Conservation (phyloP, 1,140 invertebrate species). For the Aphis gossypii region DNA sequence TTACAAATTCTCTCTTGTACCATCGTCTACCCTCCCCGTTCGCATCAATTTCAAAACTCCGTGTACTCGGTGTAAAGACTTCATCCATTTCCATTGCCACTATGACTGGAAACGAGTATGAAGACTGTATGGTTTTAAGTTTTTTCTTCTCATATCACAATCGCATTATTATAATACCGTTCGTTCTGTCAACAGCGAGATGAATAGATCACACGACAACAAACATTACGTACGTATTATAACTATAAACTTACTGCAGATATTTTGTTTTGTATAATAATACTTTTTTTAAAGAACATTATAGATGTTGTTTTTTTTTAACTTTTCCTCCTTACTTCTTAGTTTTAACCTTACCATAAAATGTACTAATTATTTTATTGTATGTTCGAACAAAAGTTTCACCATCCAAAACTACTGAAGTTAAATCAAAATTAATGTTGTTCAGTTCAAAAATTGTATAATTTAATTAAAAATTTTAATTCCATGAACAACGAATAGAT, state of each 20-base stretch:
- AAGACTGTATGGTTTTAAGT: background rate
- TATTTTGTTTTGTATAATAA: background rate
- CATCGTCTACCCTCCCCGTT: background rate
- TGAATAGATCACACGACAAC: background rate
- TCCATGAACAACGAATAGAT: background rate
- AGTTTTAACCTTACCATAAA: background rate
- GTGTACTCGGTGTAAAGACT: background rate
- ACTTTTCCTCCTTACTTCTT: background rate
- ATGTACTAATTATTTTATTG: background rate
- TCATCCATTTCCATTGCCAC: background rate
- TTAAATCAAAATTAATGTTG: background rate
- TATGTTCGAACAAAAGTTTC: background rate
- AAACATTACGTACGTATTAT: background rate
- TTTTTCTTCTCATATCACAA: background rate
- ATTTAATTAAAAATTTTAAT: background rate
- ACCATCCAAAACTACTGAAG: background rate
- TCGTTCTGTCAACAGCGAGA: background rate
- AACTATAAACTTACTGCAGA: background rate
- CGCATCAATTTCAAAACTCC: background rate
- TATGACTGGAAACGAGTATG: background rate
- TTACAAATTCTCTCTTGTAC: background rate
- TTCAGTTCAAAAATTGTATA: background rate
- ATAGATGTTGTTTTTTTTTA: background rate
- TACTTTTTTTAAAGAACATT: background rate
- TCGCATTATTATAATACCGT: background rate